Evolutionary conservation across 2,113 vertebrate genomes (phyloP), one percentile per base, ranked within the genome.

Genomic region (Pyxicephalus adspersus): DNA sequence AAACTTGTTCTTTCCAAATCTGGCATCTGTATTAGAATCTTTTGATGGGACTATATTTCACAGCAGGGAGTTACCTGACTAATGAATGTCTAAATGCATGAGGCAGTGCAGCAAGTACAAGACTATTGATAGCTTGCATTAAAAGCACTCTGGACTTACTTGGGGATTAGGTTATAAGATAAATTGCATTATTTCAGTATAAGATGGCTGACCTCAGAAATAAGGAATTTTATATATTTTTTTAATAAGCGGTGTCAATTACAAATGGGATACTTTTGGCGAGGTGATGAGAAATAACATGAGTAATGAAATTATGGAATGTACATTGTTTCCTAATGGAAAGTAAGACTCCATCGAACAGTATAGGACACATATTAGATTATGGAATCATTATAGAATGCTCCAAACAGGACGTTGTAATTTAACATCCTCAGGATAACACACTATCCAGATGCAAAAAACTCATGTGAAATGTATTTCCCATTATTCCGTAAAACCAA

Each of bases 151-250:
- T 38, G 54, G 29, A 23, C 54, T 22, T 23, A 19, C 4, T 2
- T 8, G 58, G 5, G 54, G 58, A 74, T 74, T 74, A 74, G 54
- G 28, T 65, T 31, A 66, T 64, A 5, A 25, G 15, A 78, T 57
- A 67, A 78, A 79, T 60, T 17, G 2, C 54, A 79, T 68, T 68
- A 79, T 68, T 78, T 78, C 38, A 20, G 13, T 26, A 15, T n/a
- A 19, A n/a, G 34, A 45, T 67, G 65, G 4, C 22, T 22, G 16
- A 57, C 51, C 52, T 22, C 52, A n/a, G 31, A 66, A 23, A 22
- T 34, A 66, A 22, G 18, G 15, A 57, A 28, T 70, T 26, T 70
- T 51, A 19, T 22, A 25, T 26, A 55, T 51, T 18, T 23, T 54
- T 66, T 66, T 67, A 6, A 8, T 66, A 25, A 50, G 50, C 50